Evolutionary conservation across 2,113 vertebrate genomes (phyloP), one percentile per base, ranked within the genome.

Genomic region (Gymnorhina tibicen): DNA sequence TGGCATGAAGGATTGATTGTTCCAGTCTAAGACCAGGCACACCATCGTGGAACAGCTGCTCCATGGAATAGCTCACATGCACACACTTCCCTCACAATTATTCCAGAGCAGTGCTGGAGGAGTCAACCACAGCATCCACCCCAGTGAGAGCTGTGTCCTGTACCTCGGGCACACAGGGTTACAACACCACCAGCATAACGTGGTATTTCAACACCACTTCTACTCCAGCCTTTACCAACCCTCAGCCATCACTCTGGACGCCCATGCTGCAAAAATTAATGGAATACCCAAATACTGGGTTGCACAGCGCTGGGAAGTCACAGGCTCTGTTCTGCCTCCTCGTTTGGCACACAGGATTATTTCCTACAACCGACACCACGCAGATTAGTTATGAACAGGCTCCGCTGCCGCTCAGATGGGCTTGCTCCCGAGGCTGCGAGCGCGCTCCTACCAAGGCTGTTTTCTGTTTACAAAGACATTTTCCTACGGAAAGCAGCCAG

Each of bases 161-260:
- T 5, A n/a, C 19, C 50, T 27, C 0, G 0, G n/a, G 13, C 28
- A 8, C 3, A 13, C 0, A 5, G 23, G 21, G 15, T 49, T 66
- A 67, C 74, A 91, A n/a, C 0, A 1, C 4, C 53, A 58, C 33
- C 46, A n/a, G 30, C 83, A 46, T 6, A 11, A 39, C 0, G 4
- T 6, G 7, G 21, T 18, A 17, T 67, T 89, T 35, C 80, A 58
- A 49, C 35, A 41, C 4, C 8, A 16, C 19, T 5, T 84, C 50
- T 21, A 39, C 55, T 55, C 41, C 47, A 55, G 56, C 47, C 21
- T 52, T 4, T 6, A 16, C 14, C 66, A 76, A 16, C 46, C 6
- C 1, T 0, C 33, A 28, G 64, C 33, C 22, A 37, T 3, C 3
- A 2, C 46, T 33, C 0, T 2, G 12, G 44, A 75, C 7, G 2